phyloP scores from a whole-genome alignment of 2,113 vertebrate species.

The Athene cunicularia region DNA sequence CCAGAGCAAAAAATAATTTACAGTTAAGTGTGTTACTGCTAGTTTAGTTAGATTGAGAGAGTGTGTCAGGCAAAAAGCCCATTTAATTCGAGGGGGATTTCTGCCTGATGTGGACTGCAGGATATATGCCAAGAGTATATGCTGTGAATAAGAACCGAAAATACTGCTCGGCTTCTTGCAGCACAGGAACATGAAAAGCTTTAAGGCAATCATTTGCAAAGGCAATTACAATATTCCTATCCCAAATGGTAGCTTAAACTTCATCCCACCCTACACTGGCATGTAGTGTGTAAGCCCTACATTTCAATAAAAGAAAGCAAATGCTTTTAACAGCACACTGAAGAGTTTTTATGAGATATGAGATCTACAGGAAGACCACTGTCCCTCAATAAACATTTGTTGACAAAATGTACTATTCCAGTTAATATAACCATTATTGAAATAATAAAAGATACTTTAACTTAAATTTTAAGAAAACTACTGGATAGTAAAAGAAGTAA shows the following conservation, averaged over 20 bases:
- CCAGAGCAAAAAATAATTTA: neutral
- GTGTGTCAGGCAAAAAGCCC: neutral
- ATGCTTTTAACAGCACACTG: neutral
- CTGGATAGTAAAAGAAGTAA: neutral
- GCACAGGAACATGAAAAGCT: neutral
- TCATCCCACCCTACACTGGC: neutral
- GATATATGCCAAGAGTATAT: neutral
- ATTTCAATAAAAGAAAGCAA: neutral
- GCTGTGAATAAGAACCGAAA: neutral
- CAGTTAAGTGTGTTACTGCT: neutral
- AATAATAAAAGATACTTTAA: neutral
- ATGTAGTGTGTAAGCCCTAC: neutral
- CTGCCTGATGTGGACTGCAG: neutral
- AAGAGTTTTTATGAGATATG: neutral
- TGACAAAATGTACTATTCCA: neutral
- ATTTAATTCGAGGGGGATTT: neutral
- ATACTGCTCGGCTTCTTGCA: neutral
- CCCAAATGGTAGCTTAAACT: neutral
- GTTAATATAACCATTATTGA: neutral
- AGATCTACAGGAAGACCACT: neutral
- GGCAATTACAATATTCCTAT: neutral
- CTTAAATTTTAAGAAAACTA: neutral
- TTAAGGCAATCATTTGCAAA: neutral
- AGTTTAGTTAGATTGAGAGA: neutral
- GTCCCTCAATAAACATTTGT: neutral